Evolutionary conservation across 2,113 vertebrate species (phyloP), one percentile per base, ranked within the genome.

Genomic region (Scartelaos histophorus): DNA sequence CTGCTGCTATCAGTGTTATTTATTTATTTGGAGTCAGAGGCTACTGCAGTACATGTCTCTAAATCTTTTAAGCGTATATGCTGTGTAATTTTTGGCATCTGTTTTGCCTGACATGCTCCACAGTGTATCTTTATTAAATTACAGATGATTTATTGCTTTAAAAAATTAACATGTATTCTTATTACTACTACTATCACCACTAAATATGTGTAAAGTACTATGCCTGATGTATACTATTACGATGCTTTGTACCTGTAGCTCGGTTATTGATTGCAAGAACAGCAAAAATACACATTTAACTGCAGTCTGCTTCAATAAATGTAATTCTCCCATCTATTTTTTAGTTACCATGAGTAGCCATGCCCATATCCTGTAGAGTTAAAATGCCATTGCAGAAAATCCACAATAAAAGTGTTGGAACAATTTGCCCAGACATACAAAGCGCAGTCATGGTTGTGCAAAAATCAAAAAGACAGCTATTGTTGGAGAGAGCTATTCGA

Each of bases 341-440:
- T 2, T 61, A 69, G 53, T 78, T 64, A 24, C 47, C 73, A 53
- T 81, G 75, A 79, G 69, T 73, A 71, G 47, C 79, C 54, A 74
- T 45, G 80, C 69, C 56, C 70, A 72, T 74, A 69, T 60, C 25
- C 46, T 7, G 54, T 5, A 15, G 64, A 66, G 70, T 56, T 61
- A 71, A 74, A 71, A 29, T 73, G 35, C 21, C 16, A 47, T 7
- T 53, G 80, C 19, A 71, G n/a, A 74, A 70, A 70, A 72, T 0
- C 0, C 80, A 81, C 82, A 84, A 86, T 78, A 75, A 73, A 70
- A 29, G 54, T 16, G n/a, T 49, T 43, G 22, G 45, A 65, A n/a
- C 51, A 56, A 70, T 71, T 73, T 79, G 5, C 68, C 45, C 56
- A 29, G 66, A 45, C 17, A 64, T 53, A 13, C 71, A 81, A 61